Percentiles rank a stretch among this genome's conserved stretches.
phyloP scores from a whole-genome alignment of 2,113 vertebrate genomes.

The Tragulus kanchil region DNA sequence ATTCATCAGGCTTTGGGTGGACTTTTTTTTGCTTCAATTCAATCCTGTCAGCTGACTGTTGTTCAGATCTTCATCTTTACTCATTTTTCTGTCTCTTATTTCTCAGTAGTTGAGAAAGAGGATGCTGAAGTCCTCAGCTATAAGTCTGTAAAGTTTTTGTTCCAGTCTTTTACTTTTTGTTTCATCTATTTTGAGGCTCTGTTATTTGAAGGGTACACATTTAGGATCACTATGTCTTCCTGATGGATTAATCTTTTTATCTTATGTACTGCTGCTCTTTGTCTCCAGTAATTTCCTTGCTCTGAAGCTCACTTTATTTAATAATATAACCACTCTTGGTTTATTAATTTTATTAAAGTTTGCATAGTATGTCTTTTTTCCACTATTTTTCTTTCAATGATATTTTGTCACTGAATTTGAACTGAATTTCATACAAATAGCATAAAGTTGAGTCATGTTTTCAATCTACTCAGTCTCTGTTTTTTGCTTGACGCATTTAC shows the following conservation, averaged over 20 bases:
- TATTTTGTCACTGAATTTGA: neutral
- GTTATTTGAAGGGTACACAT: neutral
- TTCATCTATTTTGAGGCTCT: neutral
- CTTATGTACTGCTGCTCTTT: neutral
- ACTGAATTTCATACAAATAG: neutral
- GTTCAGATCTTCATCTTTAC: neutral
- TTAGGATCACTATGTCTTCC: neutral
- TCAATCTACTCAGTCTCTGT: neutral
- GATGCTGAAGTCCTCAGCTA: neutral
- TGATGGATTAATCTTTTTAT: neutral
- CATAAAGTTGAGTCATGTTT: neutral
- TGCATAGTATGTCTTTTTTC: neutral
- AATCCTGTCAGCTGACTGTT: neutral
- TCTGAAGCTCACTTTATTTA: neutral
- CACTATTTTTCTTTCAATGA: neutral
- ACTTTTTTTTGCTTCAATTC: neutral
- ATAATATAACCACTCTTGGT: neutral
- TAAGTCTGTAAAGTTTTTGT: neutral
- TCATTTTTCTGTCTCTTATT: neutral
- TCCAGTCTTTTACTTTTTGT: neutral
- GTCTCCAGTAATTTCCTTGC: neutral
- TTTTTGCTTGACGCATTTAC: neutral
- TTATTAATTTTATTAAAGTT: neutral
- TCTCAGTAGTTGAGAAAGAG: neutral
- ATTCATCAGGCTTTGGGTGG: neutral